Evolutionary conservation across 2,888 invertebrate species (phyloP).

Genomic region (Boloria selene): DNA sequence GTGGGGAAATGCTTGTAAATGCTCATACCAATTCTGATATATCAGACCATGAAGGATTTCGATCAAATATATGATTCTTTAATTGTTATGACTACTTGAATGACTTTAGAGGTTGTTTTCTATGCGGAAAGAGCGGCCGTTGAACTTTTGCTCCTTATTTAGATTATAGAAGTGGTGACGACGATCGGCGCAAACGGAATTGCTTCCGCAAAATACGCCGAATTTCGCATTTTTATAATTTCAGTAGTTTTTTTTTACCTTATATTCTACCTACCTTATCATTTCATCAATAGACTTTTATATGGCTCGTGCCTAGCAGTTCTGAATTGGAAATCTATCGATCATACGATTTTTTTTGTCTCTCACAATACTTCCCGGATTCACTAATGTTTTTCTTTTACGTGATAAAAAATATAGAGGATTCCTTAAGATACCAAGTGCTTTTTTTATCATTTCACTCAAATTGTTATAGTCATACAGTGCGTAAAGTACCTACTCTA

Average conservation of each 20-base stretch:
- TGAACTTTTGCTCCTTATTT: slow-evolving; percentile 82
- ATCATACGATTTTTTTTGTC: too few species aligned
- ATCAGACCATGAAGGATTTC: background rate
- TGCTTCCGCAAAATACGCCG: slow-evolving; percentile 69
- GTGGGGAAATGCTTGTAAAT: slow-evolving; percentile 3
- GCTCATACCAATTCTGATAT: too few species aligned
- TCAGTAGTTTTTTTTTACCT: background rate
- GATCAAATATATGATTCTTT: slow-evolving; percentile 6
- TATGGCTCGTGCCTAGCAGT: too few species aligned
- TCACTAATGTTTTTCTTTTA: too few species aligned
- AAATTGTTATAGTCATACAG: too few species aligned
- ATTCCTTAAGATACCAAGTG: too few species aligned
- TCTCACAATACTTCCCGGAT: too few species aligned
- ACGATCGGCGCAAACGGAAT: slow-evolving; percentile 68
- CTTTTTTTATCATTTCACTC: too few species aligned
- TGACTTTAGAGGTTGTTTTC: slow-evolving; percentile 64
- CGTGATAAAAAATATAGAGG: too few species aligned
- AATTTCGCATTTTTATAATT: slow-evolving; percentile 47
- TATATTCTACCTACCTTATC: background rate
- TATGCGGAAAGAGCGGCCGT: slow-evolving; percentile 68
- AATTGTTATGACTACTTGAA: slow-evolving; percentile 34
- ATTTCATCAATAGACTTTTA: background rate
- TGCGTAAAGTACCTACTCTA: too few species aligned
- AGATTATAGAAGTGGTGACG: slow-evolving; percentile 79
- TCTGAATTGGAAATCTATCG: too few species aligned